These are phyloP conservation scores for Glossosoma conforme DNA, from an alignment of 1,140 invertebrate species.

Conservation along the genomic window DNA sequence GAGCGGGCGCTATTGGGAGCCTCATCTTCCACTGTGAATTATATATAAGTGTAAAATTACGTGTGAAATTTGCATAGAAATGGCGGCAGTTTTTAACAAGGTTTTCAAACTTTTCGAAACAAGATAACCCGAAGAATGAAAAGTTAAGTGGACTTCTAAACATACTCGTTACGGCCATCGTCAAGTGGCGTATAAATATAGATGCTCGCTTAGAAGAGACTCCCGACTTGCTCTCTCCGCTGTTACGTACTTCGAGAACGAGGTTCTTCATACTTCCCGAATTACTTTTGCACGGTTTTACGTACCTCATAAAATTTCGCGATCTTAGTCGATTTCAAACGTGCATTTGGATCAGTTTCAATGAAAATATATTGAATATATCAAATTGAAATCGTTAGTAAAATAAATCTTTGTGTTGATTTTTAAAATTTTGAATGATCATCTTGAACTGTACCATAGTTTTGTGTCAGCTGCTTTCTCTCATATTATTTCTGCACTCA, in stretches of 20 bases:
- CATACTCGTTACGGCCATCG: constrained; percentile 27
- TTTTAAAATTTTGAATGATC: too few relatives aligned
- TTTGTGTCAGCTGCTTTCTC: too few relatives aligned
- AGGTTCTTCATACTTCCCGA: constrained; percentile 8
- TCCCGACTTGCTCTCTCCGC: neutral
- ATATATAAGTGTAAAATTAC: constrained; percentile 28
- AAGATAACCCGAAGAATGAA: constrained; percentile 24
- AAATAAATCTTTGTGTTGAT: too few relatives aligned
- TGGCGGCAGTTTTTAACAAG: constrained; percentile 29
- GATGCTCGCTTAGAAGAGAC: constrained; percentile 20
- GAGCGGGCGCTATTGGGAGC: too few relatives aligned
- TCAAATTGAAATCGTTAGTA: too few relatives aligned
- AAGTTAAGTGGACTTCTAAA: constrained; percentile 27
- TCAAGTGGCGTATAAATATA: constrained; percentile 31
- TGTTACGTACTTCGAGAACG: neutral
- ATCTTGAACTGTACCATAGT: too few relatives aligned
- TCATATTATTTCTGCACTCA: too few relatives aligned
- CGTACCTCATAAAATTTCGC: constrained; percentile 24
- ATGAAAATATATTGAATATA: too few relatives aligned
- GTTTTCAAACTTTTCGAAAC: constrained; percentile 23
- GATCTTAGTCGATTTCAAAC: constrained; percentile 6
- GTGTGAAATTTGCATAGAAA: constrained; percentile 26
- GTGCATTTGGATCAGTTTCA: too few relatives aligned
- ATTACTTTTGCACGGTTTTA: constrained; percentile 22
- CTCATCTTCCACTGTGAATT: too few relatives aligned